Evolutionary conservation across 2,888 invertebrate genomes (phyloP).

Genomic region (Listrodromus nycthemerus): DNA sequence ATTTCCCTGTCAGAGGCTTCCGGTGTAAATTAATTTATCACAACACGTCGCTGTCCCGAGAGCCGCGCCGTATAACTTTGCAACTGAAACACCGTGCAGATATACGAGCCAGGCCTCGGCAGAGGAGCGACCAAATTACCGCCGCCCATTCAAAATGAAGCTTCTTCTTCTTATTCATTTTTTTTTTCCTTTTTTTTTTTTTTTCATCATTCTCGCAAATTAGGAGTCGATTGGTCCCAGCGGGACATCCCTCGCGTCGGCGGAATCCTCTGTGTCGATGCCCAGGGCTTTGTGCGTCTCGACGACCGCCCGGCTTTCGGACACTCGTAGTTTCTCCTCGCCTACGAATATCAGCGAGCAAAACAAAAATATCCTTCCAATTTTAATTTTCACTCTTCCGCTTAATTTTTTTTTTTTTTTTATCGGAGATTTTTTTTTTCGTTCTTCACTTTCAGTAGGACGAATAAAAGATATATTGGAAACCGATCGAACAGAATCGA

Average conservation of each 20-base stretch:
- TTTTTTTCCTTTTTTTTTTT: conserved; percentile 10
- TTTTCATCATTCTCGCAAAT: conserved; percentile 58
- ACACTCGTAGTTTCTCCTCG: background rate
- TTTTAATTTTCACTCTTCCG: background rate
- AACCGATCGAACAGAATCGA: too few relatives aligned
- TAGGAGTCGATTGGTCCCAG: conserved; percentile 68
- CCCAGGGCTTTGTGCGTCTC: conserved; percentile 6
- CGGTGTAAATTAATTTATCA: conserved; percentile 83
- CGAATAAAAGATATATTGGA: too few relatives aligned
- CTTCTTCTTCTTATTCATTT: conserved; percentile 11
- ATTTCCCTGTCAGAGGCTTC: conserved; percentile 81
- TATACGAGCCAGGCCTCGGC: conserved; percentile 12
- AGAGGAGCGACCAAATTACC: conserved; percentile 60
- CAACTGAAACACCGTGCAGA: conserved; percentile 20
- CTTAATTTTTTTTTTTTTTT: background rate
- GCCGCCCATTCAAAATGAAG: conserved; percentile 41
- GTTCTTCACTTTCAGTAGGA: too few relatives aligned
- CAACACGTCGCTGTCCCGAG: conserved; percentile 58
- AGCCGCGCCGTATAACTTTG: conserved; percentile 41
- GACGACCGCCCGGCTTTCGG: conserved; percentile 24
- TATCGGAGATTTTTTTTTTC: too few relatives aligned
- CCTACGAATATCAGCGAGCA: conserved; percentile 15
- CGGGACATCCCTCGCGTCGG: conserved; percentile 64
- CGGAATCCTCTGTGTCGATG: conserved; percentile 22
- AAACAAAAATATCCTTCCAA: background rate